These are phyloP conservation scores for Sinocyclocheilus anophthalmus DNA, from an alignment of 2,113 vertebrate genomes.

Conservation along the genomic window DNA sequence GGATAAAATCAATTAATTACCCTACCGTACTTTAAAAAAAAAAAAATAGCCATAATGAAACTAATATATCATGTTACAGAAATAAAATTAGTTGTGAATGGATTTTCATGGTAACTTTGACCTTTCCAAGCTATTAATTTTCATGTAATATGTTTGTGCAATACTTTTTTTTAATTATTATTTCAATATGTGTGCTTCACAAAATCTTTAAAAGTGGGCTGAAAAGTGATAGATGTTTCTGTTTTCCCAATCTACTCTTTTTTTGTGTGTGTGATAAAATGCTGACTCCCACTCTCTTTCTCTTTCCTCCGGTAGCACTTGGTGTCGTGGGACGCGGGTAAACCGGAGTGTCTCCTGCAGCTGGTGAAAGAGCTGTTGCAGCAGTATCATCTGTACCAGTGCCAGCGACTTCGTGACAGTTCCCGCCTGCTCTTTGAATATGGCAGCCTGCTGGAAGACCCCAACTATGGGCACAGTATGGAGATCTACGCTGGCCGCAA, in stretches of 20 bases:
- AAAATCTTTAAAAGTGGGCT: not conserved
- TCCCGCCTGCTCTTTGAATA: slow-evolving; percentile 98
- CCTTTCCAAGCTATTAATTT: too few species aligned
- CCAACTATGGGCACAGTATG: slow-evolving; percentile 90
- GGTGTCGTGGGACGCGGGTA: slow-evolving; percentile 87
- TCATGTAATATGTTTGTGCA: too few species aligned
- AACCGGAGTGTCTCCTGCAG: slow-evolving; percentile 90
- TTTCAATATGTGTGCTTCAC: not conserved
- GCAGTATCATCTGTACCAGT: slow-evolving; percentile 96
- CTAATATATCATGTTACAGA: too few species aligned
- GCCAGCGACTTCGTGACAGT: slow-evolving; percentile 90
- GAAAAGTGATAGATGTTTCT: not conserved
- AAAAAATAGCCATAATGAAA: too few species aligned
- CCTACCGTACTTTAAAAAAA: not conserved
- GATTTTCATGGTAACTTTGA: too few species aligned
- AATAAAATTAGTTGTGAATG: too few species aligned
- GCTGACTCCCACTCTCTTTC: slow-evolving; percentile 8
- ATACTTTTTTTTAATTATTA: too few species aligned
- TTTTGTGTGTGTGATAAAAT: not conserved
- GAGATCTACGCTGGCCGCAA: slow-evolving; percentile 96
- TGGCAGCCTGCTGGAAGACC: slow-evolving; percentile 92
- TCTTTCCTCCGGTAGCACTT: slow-evolving; percentile 80
- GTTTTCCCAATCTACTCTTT: not conserved
- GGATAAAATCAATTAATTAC: too few species aligned
- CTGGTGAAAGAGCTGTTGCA: slow-evolving; percentile 96